A percentile compares a stretch with the other conserved stretches of the same genome.
phyloP scores from a whole-genome alignment of 2,797 vertebrate species.

The Platalea minor region DNA sequence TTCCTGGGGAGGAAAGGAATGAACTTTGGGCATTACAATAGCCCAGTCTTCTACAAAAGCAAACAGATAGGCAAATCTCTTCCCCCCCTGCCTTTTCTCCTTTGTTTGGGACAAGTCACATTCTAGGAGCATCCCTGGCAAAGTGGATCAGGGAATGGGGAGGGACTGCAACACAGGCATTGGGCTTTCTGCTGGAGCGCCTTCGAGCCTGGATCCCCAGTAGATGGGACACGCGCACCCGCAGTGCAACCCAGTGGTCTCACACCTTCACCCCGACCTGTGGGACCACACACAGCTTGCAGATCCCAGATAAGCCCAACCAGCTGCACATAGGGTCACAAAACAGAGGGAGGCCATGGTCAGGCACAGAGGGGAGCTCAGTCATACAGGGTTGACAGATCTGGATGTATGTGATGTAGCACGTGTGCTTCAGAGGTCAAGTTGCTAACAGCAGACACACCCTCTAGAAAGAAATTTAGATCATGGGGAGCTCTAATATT shows the following conservation, averaged over 20 bases:
- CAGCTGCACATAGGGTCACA: background rate
- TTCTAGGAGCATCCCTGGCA: background rate
- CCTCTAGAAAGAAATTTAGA: background rate
- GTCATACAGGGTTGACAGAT: background rate
- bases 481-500: background rate
- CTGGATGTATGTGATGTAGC: background rate
- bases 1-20: conserved; percentile 74
- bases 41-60: background rate
- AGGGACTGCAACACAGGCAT: background rate
- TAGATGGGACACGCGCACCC: fast-evolving
- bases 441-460: background rate
- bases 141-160: background rate
- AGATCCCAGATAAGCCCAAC: background rate
- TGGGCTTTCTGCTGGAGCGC: background rate
- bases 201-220: background rate
- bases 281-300: background rate
- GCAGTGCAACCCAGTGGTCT: background rate
- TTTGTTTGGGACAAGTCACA: background rate
- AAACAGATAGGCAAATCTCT: background rate
- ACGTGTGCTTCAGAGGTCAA: background rate
- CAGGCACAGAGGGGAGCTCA: background rate
- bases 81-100: background rate
- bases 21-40: background rate
- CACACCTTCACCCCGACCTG: background rate
- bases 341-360: background rate